A percentile compares a stretch with the other conserved stretches of the same genome.
Evolutionary conservation across 1,140 invertebrate species (phyloP).

Genomic region (Panagrolaimus sp.): DNA sequence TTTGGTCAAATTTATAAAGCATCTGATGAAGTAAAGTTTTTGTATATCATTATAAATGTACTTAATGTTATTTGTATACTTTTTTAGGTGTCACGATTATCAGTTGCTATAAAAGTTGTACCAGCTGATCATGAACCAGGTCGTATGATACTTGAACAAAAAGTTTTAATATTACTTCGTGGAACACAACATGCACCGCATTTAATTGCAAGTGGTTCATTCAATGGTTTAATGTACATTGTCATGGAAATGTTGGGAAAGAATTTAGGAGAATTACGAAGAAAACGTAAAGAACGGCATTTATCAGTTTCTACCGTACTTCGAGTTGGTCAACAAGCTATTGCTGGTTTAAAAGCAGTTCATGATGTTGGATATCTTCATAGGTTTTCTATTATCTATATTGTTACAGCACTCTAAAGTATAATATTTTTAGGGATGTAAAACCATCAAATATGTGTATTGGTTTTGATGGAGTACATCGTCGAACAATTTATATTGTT

Average conservation of each 20-base stretch:
- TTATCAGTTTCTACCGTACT: constrained; percentile 26
- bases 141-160: constrained; percentile 26
- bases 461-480: constrained; percentile 8
- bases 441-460: constrained; percentile 32
- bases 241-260: constrained; percentile 39
- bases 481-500: constrained; percentile 23
- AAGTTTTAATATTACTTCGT: constrained; percentile 17
- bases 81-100: neutral
- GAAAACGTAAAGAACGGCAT: constrained; percentile 9
- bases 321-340: constrained; percentile 25
- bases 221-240: constrained; percentile 30
- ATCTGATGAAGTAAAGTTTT: constrained; percentile 14
- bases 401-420: neutral
- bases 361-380: constrained; percentile 32
- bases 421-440: constrained; percentile 13
- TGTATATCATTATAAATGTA: neutral
- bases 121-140: constrained; percentile 18
- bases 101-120: constrained; percentile 23
- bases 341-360: constrained; percentile 29
- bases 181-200: constrained; percentile 16
- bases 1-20: constrained; percentile 24
- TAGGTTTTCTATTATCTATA: constrained; percentile 6
- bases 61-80: neutral
- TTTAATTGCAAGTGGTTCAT: constrained; percentile 30
- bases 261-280: constrained; percentile 28